Percentiles rank a stretch among this genome's conserved stretches.
These are phyloP conservation scores for Osmerus eperlanus DNA, from an alignment of 2,113 vertebrate species.

Conservation along the genomic window DNA sequence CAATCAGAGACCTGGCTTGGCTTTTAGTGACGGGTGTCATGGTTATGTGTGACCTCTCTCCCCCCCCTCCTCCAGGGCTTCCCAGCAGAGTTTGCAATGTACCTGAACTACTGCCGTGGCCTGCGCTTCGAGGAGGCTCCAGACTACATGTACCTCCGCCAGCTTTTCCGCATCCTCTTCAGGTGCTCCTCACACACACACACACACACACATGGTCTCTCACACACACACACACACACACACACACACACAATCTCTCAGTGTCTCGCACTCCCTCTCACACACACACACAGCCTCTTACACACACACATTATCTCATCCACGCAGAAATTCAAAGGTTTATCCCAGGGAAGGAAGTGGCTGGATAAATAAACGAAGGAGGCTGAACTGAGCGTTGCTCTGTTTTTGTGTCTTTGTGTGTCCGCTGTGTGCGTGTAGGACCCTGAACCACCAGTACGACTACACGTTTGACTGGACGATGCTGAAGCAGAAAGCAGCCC, in stretches of 20 bases:
- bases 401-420: not conserved
- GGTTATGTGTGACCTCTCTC: not conserved
- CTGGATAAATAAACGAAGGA: not conserved
- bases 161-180: constrained; percentile 99
- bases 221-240: not conserved
- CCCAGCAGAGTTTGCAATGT: constrained; percentile 99
- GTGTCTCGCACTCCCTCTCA: too few relatives aligned
- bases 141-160: constrained; percentile 99
- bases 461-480: constrained; percentile 99
- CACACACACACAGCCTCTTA: not conserved
- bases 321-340: too few relatives aligned
- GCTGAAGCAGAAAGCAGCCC: constrained; percentile 99
- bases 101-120: constrained; percentile 99
- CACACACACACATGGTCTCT: not conserved
- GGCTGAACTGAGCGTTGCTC: not conserved
- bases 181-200: constrained; percentile 70
- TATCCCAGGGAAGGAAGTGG: too few relatives aligned
- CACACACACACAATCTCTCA: not conserved
- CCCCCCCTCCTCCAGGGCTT: constrained; percentile 77
- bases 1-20: too few relatives aligned
- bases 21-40: too few relatives aligned
- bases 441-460: constrained; percentile 99
- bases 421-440: constrained; percentile 69
- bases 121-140: constrained; percentile 98
- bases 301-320: too few relatives aligned